Conservation (phyloP, 2,888 invertebrate species). For the Phoenoteleia sp. region DNA sequence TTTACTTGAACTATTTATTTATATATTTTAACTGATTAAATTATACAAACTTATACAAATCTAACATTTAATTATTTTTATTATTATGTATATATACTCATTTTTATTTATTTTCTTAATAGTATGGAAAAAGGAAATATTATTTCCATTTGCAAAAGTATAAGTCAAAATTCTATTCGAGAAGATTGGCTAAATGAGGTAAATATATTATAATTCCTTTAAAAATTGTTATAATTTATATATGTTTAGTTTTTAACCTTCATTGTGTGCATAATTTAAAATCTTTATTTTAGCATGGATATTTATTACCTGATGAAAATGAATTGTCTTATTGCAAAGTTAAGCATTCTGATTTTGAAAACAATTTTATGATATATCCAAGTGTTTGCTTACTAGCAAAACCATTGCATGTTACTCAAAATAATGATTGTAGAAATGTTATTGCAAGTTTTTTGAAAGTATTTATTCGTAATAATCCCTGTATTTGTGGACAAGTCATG, state of each 20-base stretch:
- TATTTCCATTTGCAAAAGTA: slow-evolving; percentile 39
- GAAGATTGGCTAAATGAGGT: slow-evolving; percentile 50
- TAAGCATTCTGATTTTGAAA: slow-evolving; percentile 8
- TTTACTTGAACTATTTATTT: too few species aligned
- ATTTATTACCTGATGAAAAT: slow-evolving; percentile 40
- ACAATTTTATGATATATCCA: slow-evolving; percentile 34
- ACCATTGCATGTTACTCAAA: slow-evolving; percentile 30
- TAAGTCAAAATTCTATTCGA: slow-evolving; percentile 22
- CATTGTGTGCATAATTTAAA: background rate
- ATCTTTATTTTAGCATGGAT: slow-evolving; percentile 40
- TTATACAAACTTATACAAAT: background rate
- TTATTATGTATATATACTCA: background rate
- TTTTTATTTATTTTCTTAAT: background rate
- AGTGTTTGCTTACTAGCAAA: slow-evolving; percentile 43
- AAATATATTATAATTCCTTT: too few species aligned
- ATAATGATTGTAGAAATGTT: background rate
- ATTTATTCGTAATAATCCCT: slow-evolving; percentile 31
- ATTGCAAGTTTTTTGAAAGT: slow-evolving; percentile 54
- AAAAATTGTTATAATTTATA: too few species aligned
- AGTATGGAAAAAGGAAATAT: slow-evolving; percentile 44
- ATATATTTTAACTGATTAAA: background rate
- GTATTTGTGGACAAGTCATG: slow-evolving; percentile 39
- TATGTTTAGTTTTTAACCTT: background rate
- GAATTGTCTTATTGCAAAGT: slow-evolving; percentile 57
- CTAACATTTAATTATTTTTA: background rate